These are phyloP conservation scores for Gambusia holbrooki DNA, from an alignment of 2,113 vertebrate genomes.

Conservation along the genomic window DNA sequence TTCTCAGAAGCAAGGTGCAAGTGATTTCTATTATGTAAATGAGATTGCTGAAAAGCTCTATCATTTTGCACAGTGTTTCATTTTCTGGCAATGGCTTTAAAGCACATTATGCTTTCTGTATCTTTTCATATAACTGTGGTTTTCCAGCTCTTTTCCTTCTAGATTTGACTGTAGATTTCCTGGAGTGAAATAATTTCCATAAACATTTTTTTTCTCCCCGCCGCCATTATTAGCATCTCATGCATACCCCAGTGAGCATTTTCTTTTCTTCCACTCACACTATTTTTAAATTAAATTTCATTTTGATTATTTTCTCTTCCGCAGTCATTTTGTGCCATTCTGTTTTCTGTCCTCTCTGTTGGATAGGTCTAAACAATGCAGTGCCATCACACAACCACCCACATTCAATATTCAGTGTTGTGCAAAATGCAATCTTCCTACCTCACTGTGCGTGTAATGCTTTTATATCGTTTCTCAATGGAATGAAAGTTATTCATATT, in stretches of 20 bases:
- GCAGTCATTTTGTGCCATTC: slow-evolving; percentile 18
- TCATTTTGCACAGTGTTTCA: background rate
- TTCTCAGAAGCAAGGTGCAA: background rate
- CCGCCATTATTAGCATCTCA: slow-evolving; percentile 17
- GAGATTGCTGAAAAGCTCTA: background rate
- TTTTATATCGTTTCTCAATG: slow-evolving; percentile 48
- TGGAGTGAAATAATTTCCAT: slow-evolving; percentile 5
- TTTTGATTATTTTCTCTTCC: slow-evolving; percentile 23
- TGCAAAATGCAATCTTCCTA: slow-evolving; percentile 46
- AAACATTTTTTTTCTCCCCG: background rate
- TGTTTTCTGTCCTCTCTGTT: slow-evolving; percentile 27
- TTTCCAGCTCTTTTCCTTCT: background rate
- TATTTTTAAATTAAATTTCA: slow-evolving; percentile 47
- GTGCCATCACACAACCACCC: slow-evolving; percentile 27
- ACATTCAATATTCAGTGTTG: slow-evolving; percentile 58
- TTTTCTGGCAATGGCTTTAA: background rate
- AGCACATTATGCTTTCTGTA: background rate
- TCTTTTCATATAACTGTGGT: background rate
- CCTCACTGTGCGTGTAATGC: slow-evolving; percentile 45
- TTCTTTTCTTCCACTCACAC: slow-evolving; percentile 18
- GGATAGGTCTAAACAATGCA: slow-evolving; percentile 45
- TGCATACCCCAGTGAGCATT: background rate
- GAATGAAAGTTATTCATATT: slow-evolving; percentile 49
- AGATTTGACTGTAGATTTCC: background rate
- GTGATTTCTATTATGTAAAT: background rate